Evolutionary conservation across 2,888 invertebrate genomes (phyloP).

Genomic region (Anagyrus pseudococci): DNA sequence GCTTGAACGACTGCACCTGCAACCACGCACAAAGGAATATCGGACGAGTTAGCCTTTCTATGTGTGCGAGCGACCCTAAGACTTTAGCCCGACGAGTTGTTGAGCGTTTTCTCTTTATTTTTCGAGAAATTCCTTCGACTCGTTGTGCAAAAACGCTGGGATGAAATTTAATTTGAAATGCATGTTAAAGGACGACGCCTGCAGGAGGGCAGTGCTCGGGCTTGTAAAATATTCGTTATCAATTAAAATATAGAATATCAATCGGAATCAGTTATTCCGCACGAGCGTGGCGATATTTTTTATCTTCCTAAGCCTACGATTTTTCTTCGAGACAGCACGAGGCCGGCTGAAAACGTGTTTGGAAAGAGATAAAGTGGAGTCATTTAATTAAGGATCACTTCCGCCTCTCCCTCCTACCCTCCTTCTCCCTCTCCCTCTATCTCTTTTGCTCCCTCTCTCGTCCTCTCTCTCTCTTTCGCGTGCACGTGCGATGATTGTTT

Average conservation of each 20-base stretch:
- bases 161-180: too few relatives aligned
- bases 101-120: too few relatives aligned
- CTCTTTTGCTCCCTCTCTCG: constrained; percentile 8
- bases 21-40: constrained; percentile 40
- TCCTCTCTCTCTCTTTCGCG: not conserved
- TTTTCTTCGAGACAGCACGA: not conserved
- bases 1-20: constrained; percentile 51
- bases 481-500: constrained; percentile 37
- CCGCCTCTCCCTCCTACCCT: constrained; percentile 13
- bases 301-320: too few relatives aligned
- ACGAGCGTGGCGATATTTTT: too few relatives aligned
- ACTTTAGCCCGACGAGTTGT: not conserved
- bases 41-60: constrained; percentile 30
- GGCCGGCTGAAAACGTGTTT: not conserved
- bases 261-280: too few relatives aligned
- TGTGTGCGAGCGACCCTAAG: too few relatives aligned
- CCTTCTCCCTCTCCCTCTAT: too few relatives aligned
- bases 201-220: too few relatives aligned
- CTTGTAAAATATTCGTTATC: too few relatives aligned
- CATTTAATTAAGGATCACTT: constrained; percentile 26
- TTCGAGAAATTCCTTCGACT: too few relatives aligned
- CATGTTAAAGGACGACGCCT: not conserved
- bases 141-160: too few relatives aligned
- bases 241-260: too few relatives aligned
- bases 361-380: not conserved